Conservation (phyloP, 2,888 invertebrate genomes). For the Ormyrus rosae region DNA sequence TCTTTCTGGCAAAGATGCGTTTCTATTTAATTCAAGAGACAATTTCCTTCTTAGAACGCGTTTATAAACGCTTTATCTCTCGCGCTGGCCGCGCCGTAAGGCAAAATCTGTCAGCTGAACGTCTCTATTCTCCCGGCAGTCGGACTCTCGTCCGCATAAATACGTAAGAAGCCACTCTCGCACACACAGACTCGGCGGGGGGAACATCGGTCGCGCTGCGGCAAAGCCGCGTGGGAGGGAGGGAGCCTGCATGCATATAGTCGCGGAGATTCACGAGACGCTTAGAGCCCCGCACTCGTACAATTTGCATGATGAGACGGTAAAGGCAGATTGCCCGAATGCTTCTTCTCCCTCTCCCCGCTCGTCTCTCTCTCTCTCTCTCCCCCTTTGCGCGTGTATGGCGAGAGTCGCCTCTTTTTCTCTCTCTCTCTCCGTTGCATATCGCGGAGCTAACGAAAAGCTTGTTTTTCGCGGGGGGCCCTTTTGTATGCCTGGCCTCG, state of each 20-base stretch:
- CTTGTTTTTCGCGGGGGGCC: constrained; percentile 2
- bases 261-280: constrained; percentile 47
- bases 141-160: constrained; percentile 27
- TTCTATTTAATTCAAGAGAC: too few species aligned
- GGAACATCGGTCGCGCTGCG: constrained; percentile 13
- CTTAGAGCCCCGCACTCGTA: constrained; percentile 61
- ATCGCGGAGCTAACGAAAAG: not conserved
- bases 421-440: not conserved
- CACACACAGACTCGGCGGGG: not conserved
- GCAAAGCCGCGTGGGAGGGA: not conserved
- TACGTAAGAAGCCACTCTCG: constrained; percentile 19
- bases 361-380: not conserved
- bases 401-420: not conserved
- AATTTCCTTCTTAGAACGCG: too few species aligned
- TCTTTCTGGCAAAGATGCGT: too few species aligned
- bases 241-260: constrained; percentile 10
- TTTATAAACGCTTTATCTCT: too few species aligned
- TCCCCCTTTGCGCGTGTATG: not conserved
- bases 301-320: constrained; percentile 68
- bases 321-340: constrained; percentile 64
- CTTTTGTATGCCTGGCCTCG: not conserved
- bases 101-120: not conserved
- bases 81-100: too few species aligned
- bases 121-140: constrained; percentile 20
- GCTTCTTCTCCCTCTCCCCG: constrained; percentile 27